phyloP scores from a whole-genome alignment of 2,113 vertebrate genomes.

The Hippocampus zosterae region DNA sequence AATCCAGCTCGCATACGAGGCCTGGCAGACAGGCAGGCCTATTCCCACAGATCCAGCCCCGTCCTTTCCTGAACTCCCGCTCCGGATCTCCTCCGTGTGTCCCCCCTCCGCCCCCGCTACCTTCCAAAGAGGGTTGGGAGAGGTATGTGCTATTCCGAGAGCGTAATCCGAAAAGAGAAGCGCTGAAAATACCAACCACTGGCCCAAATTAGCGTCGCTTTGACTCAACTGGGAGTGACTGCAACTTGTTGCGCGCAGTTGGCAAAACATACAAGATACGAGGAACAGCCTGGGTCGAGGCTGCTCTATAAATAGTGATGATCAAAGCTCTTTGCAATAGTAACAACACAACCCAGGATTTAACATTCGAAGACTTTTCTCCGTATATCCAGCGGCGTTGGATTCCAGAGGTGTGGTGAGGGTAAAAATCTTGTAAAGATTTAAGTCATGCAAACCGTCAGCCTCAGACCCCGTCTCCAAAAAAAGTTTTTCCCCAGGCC shows the following conservation, averaged over 20 bases:
- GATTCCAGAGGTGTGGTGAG: background rate
- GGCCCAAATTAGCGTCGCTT: conserved; percentile 36
- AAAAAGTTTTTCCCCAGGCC: conserved; percentile 52
- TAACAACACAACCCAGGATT: conserved; percentile 30
- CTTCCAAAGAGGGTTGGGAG: conserved; percentile 48
- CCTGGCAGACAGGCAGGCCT: conserved; percentile 67
- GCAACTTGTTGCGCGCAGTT: conserved; percentile 72
- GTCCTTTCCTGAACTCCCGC: conserved; percentile 78
- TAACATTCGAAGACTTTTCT: conserved; percentile 13
- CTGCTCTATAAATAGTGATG: conserved; percentile 70
- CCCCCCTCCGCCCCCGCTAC: conserved; percentile 36
- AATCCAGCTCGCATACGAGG: conserved; percentile 52
- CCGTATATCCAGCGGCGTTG: background rate
- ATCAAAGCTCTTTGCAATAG: conserved; percentile 61
- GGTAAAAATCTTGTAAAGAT: conserved; percentile 8
- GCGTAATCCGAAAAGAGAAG: conserved; percentile 44
- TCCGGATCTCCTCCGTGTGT: conserved; percentile 65
- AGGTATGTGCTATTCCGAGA: conserved; percentile 34
- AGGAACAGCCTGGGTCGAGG: conserved; percentile 56
- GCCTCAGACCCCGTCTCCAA: conserved; percentile 24
- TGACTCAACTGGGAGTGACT: conserved; percentile 58
- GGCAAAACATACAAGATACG: conserved; percentile 57
- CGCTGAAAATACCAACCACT: conserved; percentile 41
- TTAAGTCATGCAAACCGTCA: conserved; percentile 43
- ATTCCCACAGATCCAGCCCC: conserved; percentile 72